Conservation (phyloP, 2,888 invertebrate species). For the Arctia plantaginis region DNA sequence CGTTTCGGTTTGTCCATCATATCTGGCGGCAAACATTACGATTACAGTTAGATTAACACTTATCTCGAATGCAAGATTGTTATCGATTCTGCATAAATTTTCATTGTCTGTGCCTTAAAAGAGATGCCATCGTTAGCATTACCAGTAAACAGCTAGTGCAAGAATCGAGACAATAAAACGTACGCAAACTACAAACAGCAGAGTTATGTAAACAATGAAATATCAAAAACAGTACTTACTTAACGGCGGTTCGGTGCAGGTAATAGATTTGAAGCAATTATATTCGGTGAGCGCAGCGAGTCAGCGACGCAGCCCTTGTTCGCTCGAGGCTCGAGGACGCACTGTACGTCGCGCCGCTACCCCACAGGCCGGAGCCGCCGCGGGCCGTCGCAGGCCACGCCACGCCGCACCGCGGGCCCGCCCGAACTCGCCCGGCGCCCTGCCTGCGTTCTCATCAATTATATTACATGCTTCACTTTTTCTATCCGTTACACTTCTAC, state of each 20-base stretch:
- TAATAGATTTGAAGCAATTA: slow-evolving; percentile 24
- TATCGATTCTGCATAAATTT: neutral
- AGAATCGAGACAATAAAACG: neutral
- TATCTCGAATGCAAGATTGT: neutral
- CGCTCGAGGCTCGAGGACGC: slow-evolving; percentile 35
- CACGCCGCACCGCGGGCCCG: neutral
- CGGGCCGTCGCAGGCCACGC: neutral
- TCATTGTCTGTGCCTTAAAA: neutral
- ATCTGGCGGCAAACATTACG: slow-evolving; percentile 47
- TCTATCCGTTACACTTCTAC: slow-evolving; percentile 29
- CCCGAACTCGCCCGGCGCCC: neutral
- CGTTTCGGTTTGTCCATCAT: slow-evolving; percentile 94
- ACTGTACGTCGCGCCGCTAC: slow-evolving; percentile 25
- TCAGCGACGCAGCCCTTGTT: slow-evolving; percentile 24
- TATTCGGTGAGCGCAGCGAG: slow-evolving; percentile 21
- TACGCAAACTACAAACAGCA: neutral
- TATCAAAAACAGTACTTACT: slow-evolving; percentile 33
- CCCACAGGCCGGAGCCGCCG: slow-evolving; percentile 1
- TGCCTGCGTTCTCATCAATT: slow-evolving; percentile 16
- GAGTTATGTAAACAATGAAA: neutral
- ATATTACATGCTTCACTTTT: slow-evolving; percentile 25
- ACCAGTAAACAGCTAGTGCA: slow-evolving; percentile 10
- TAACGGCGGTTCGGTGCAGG: slow-evolving; percentile 14
- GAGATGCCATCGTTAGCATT: slow-evolving; percentile 7
- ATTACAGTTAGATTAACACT: slow-evolving; percentile 4